These are phyloP conservation scores for Thalassarche chlororhynchos DNA, from an alignment of 2,113 vertebrate species.

Conservation along the genomic window DNA sequence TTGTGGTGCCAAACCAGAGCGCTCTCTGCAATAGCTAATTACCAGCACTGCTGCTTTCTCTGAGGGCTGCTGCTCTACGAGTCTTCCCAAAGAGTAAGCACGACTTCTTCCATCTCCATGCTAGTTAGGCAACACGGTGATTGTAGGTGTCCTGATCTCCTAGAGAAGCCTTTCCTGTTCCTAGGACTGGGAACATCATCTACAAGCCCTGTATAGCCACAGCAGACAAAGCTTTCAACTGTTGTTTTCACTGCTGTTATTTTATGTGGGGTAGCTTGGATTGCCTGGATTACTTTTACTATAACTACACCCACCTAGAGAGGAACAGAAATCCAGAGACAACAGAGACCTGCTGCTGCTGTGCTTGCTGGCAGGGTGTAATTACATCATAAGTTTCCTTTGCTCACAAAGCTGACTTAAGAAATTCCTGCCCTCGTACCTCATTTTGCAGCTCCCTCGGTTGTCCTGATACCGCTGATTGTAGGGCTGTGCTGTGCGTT, in stretches of 20 bases:
- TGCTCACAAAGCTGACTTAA: background rate
- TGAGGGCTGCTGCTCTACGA: background rate
- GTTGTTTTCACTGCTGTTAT: background rate
- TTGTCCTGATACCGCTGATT: background rate
- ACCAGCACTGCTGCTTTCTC: background rate
- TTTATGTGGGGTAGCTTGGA: background rate
- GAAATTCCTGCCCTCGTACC: background rate
- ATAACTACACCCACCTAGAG: background rate
- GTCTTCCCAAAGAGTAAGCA: background rate
- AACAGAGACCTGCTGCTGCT: background rate
- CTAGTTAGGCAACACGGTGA: background rate
- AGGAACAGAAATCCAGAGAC: background rate
- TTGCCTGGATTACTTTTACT: background rate
- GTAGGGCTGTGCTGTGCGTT: background rate
- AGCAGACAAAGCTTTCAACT: background rate
- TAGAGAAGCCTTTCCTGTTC: background rate
- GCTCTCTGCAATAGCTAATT: background rate
- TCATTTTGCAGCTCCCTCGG: background rate
- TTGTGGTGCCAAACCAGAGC: background rate
- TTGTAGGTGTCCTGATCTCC: background rate
- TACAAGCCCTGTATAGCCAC: accelerated
- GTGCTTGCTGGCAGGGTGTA: background rate
- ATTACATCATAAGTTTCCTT: background rate
- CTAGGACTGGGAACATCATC: background rate
- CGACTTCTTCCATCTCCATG: background rate